Conservation (phyloP, 2,113 vertebrate species). For the Phalacrocorax pelagicus region DNA sequence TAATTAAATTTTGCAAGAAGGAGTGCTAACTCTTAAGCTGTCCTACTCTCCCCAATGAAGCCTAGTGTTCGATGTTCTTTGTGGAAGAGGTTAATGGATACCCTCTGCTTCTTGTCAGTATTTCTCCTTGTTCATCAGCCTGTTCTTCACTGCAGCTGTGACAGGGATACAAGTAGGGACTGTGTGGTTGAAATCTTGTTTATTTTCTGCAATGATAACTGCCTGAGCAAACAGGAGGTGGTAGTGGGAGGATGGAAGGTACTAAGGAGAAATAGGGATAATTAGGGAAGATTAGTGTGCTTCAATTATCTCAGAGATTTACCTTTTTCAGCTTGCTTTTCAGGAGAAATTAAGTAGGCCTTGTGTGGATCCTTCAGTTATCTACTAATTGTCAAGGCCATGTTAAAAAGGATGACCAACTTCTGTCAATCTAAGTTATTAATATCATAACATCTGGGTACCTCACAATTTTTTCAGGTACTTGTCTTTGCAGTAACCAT, state of each 20-base stretch:
- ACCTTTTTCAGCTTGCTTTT: conserved; percentile 37
- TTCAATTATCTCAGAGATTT: conserved; percentile 1
- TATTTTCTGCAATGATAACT: neutral
- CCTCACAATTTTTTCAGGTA: neutral
- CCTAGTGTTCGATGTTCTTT: neutral
- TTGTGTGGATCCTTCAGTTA: neutral
- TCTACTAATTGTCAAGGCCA: neutral
- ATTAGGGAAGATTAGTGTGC: neutral
- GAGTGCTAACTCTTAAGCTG: neutral
- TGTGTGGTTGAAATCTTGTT: neutral
- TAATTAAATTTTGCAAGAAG: neutral
- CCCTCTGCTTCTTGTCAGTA: neutral
- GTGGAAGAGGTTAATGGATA: neutral
- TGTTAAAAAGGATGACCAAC: neutral
- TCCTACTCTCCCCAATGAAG: neutral
- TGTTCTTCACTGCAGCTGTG: neutral
- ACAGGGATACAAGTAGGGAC: neutral
- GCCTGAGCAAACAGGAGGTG: neutral
- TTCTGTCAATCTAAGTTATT: neutral
- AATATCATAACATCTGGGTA: neutral
- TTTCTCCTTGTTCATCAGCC: neutral
- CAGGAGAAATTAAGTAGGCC: neutral
- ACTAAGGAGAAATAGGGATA: conserved; percentile 1
- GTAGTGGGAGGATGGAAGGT: neutral
- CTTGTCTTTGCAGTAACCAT: neutral